These are phyloP conservation scores for Scaptodrosophila lebanonensis DNA, from an alignment of 1,140 invertebrate genomes.

Conservation along the genomic window DNA sequence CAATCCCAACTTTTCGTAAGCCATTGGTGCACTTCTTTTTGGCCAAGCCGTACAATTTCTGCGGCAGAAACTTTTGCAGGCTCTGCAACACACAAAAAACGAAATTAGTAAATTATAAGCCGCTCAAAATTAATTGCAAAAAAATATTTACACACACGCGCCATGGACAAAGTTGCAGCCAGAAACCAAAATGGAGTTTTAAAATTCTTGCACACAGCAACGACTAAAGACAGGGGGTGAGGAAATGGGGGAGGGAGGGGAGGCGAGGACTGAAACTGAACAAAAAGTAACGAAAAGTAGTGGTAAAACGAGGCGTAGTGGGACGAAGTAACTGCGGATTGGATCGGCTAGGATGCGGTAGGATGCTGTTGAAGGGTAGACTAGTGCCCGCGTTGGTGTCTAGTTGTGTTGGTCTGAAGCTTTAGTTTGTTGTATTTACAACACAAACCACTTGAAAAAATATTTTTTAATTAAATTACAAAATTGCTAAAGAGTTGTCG, in stretches of 20 bases:
- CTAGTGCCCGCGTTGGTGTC: not conserved
- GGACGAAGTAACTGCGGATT: not conserved
- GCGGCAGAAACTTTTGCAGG: slow-evolving; percentile 51
- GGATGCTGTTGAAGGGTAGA: no score
- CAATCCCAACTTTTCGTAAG: not conserved
- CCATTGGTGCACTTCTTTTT: not conserved
- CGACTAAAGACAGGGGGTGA: slow-evolving; percentile 11
- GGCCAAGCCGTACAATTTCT: slow-evolving; percentile 43
- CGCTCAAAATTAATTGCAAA: slow-evolving; percentile 76
- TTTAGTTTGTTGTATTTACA: slow-evolving; percentile 73
- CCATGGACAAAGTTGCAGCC: slow-evolving; percentile 13
- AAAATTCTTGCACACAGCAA: slow-evolving; percentile 56
- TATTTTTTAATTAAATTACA: slow-evolving; percentile 76
- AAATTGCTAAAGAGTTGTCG: slow-evolving; percentile 74
- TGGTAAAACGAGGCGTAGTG: slow-evolving; percentile 1
- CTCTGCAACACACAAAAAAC: slow-evolving; percentile 37
- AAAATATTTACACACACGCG: slow-evolving; percentile 72
- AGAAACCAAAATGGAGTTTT: slow-evolving; percentile 66
- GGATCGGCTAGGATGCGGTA: no score
- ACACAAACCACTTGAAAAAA: slow-evolving; percentile 73
- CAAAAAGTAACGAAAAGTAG: slow-evolving; percentile 39
- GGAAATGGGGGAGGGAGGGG: not conserved
- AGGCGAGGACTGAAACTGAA: slow-evolving; percentile 17
- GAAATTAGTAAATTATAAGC: slow-evolving; percentile 75
- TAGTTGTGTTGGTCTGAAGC: slow-evolving; percentile 6